Evolutionary conservation across 2,113 vertebrate species (phyloP).

Genomic region (Theropithecus gelada): DNA sequence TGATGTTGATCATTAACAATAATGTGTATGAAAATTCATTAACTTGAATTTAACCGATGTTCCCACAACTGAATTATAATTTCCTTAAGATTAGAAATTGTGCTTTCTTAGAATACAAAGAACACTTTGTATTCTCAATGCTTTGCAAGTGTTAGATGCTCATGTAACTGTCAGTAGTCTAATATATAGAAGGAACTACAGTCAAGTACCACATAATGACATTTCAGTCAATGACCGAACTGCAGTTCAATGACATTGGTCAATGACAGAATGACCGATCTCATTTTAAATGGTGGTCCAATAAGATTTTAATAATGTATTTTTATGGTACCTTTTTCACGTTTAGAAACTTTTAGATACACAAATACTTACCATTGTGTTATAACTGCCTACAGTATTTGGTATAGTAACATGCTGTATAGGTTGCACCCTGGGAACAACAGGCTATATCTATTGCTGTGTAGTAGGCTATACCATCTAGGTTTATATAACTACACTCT

Average conservation of each 20-base stretch:
- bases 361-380: background rate
- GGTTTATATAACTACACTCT: background rate
- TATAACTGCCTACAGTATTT: background rate
- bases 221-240: background rate
- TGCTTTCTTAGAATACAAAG: background rate
- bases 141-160: background rate
- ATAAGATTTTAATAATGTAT: background rate
- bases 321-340: background rate
- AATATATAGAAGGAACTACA: background rate
- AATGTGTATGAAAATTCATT: background rate
- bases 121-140: background rate
- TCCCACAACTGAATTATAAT: background rate
- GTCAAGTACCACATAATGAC: background rate
- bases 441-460: background rate
- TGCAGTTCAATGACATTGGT: too few relatives aligned
- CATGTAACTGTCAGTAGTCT: background rate
- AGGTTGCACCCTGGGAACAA: background rate
- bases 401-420: background rate
- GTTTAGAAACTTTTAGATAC: background rate
- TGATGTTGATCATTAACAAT: background rate
- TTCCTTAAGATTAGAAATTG: background rate
- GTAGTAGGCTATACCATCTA: background rate
- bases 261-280: background rate
- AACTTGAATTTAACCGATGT: background rate
- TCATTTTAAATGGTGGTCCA: background rate